Base-by-base conservation (phyloP, 2,797 vertebrate species). In the Ctenopoma kingsleyae region DNA sequence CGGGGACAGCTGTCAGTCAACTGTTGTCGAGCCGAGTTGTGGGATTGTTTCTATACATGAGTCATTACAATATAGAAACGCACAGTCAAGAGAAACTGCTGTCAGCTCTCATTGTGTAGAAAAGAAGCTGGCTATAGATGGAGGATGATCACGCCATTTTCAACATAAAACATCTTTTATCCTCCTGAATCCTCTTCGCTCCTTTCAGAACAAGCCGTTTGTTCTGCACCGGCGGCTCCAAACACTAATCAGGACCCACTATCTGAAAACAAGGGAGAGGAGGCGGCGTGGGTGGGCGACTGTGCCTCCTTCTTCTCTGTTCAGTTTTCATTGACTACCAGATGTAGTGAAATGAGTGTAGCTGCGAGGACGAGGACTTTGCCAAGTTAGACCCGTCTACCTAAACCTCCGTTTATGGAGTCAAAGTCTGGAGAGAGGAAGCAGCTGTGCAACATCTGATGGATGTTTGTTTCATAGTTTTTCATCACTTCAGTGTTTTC, bases 101-200 rank as follows among this genome's bases (percentile, higher is more conserved):
- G 57, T 73, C 80, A 76, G 77, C 71, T 68, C 68, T 81, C 73
- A 56, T 17, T 4, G 44, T 49, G 56, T 3, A 53, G 35, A 38
- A 52, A 48, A 56, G 58, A 49, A 43, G 50, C 66, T 46, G 27
- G 4, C 36, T 19, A 3, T 56, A 43, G 43, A 46, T 54, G 36
- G 10, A 64, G 55, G 56, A 76, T 32, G n/a, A 59, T 61, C 49
- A 0, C 49, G 41, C 78, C 74, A 41, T 46, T 55, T 63, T 63
- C 66, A 46, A 2, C 43, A 71, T 67, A 49, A 69, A 74, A 58
- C 65, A n/a, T 81, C 75, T 76, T 81, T 81, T 59, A 69, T 83
- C 30, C 76, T 64, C 6, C 44, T 5, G 63, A 60, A 27, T 71
- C 75, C 20, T 59, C 59, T 35, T 56, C 38, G 36, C 23, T 38